Evolutionary conservation across 2,113 vertebrate genomes (phyloP).

Genomic region (Brachypteracias leptosomus): DNA sequence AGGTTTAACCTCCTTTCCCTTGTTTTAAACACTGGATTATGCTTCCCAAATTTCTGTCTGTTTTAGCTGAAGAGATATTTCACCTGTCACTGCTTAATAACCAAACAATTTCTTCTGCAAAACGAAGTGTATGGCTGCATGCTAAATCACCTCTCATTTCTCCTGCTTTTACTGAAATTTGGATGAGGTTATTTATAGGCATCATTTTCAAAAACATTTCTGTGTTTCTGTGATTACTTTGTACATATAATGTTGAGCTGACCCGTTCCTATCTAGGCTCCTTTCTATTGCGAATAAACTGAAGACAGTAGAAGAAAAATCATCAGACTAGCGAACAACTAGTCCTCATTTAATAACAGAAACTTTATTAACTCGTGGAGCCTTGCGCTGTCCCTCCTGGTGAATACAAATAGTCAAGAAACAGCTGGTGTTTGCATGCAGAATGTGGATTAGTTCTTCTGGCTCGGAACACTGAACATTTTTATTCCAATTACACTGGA

Average conservation of each 20-base stretch:
- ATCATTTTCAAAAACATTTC: constrained; percentile 11
- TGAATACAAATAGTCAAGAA: neutral
- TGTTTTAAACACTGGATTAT: neutral
- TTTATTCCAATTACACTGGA: neutral
- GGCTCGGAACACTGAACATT: neutral
- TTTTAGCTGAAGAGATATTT: neutral
- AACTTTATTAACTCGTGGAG: neutral
- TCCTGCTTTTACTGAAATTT: neutral
- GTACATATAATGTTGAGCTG: neutral
- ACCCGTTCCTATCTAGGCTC: neutral
- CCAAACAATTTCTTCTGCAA: neutral
- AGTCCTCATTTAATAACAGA: neutral
- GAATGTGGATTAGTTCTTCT: neutral
- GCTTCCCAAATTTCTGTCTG: neutral
- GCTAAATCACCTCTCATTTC: neutral
- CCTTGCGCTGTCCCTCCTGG: neutral
- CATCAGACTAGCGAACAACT: neutral
- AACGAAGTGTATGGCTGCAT: neutral
- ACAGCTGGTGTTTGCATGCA: neutral
- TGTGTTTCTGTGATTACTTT: constrained; percentile 3
- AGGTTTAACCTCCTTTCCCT: neutral
- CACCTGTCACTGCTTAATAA: neutral
- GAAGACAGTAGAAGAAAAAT: neutral
- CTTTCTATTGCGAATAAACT: neutral
- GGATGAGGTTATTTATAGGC: neutral